Evolutionary conservation across 2,113 vertebrate species (phyloP), one percentile per base, ranked within the genome.

Genomic region (Butorides virescens): DNA sequence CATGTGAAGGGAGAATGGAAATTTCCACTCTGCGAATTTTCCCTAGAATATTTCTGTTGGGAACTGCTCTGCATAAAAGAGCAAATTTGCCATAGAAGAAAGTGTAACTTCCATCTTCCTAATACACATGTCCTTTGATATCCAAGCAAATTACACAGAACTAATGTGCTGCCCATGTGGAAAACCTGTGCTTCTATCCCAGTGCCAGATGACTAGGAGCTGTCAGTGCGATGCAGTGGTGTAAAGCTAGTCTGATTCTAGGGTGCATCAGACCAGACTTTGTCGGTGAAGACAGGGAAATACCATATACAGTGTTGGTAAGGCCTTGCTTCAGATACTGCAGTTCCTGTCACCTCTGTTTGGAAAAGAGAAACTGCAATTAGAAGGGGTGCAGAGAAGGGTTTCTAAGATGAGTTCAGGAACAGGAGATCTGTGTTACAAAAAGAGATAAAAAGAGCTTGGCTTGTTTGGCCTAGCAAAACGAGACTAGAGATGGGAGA

Each of bases 1-100:
- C 81, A 76, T 76, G 74, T 56, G 80, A 87, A 85, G 62, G 75
- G 91, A 96, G 81, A 92, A 82, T 23, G 66, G 90, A 97, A 93
- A 92, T 90, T 96, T 96, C 93, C 79, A 80, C 59, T 85, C 84
- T 18, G 53, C 5, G 4, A 81, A 29, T 93, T 95, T 93, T 87
- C 81, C 36, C 66, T 72, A 32, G 53, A 63, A 63, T 55, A 44
- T 65, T 93, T 89, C 61, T 81, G 23, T 22, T 91, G 76, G 80
- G 68, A 95, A 75, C 76, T 36, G 29, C 68, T 93, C 80, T 79
- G 61, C 73, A 74, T 52, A 68, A 89, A 84, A 88, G 46, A 90
- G 42, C 32, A 87, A 74, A 89, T 86, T 87, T 81, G 5, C 70
- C 56, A 52, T 4, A 73, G 80, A 89, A 84, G 42, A 76, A 90